Evolutionary conservation across 2,113 vertebrate genomes (phyloP), one percentile per base, ranked within the genome.

Genomic region (Mola mola): DNA sequence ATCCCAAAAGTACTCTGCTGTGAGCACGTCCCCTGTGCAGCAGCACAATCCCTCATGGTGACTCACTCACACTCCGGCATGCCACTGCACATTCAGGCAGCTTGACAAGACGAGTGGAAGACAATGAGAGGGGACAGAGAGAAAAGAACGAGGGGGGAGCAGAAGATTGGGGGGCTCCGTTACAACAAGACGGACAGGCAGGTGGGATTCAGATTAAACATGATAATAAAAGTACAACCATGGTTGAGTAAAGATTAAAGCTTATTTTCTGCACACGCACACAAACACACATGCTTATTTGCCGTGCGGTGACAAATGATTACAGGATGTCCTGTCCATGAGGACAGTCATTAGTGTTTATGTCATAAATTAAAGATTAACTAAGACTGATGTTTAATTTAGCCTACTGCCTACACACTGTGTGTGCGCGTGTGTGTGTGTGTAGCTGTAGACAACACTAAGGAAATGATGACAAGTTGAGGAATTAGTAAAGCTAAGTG

Each of bases 61-160:
- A 89, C 64, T 89, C 87, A 89, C 85, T 59, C 64, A 40, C 56
- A 75, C 77, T 75, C 57, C 41, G 68, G 81, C 81, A 84, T 84
- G 87, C 77, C 62, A 49, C 72, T 65, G 75, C 87, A 86, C 83
- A 89, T 89, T 86, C 79, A 85, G 24, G 34, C 72, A 25, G 60
- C 67, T 78, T 81, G 71, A 86, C 66, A 60, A 82, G 76, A 60
- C 25, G 59, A 42, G 42, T 60, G 36, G 15, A 65, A 81, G 66
- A 67, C 52, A 43, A 37, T 15, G 36, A 42, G 22, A 55, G 66
- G 17, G 17, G 33, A 24, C 8, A 28, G 2, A 7, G 13, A 11
- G 51, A 6, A 40, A 24, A 48, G 17, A 12, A 42, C 22, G 57
- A 46, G 19, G 44, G 19, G 62, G 34, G 22, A 22, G 26, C 19